phyloP scores from a whole-genome alignment of 2,113 vertebrate genomes.

The Dicerorhinus sumatrensis region DNA sequence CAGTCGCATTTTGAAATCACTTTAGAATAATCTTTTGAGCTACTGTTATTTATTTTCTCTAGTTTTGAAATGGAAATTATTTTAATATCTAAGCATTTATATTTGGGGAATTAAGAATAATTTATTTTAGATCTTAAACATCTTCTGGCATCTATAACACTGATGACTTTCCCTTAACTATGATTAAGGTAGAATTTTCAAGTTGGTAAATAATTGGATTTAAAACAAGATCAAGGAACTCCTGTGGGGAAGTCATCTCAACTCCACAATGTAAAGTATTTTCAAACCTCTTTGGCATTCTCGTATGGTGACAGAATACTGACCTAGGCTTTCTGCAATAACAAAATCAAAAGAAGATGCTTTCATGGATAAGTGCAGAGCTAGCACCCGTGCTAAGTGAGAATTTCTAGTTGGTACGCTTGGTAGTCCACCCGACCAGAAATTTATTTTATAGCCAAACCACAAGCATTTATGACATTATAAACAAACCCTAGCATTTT shows the following conservation, averaged over 20 bases:
- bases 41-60: not conserved
- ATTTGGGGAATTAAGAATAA: not conserved
- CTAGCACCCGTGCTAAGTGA: fast-evolving
- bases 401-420: not conserved
- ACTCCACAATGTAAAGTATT: not conserved
- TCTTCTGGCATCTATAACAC: not conserved
- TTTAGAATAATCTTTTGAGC: not conserved
- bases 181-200: not conserved
- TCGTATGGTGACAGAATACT: fast-evolving
- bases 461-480: conserved; percentile 48
- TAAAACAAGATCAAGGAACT: not conserved
- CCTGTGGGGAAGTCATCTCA: not conserved
- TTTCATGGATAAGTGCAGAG: not conserved
- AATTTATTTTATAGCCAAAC: conserved; percentile 46
- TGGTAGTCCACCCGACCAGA: not conserved
- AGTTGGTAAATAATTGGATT: not conserved
- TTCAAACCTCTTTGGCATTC: not conserved
- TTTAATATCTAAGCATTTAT: not conserved
- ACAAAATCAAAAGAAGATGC: not conserved
- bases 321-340: not conserved
- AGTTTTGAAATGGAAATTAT: conserved; percentile 3
- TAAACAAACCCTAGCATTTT: conserved; percentile 56
- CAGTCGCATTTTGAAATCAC: not conserved
- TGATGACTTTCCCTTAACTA: not conserved
- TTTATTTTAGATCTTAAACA: not conserved